Percentiles rank a stretch among this genome's conserved stretches.
phyloP scores from a whole-genome alignment of 2,113 vertebrate genomes.

The Ceratotherium simum region DNA sequence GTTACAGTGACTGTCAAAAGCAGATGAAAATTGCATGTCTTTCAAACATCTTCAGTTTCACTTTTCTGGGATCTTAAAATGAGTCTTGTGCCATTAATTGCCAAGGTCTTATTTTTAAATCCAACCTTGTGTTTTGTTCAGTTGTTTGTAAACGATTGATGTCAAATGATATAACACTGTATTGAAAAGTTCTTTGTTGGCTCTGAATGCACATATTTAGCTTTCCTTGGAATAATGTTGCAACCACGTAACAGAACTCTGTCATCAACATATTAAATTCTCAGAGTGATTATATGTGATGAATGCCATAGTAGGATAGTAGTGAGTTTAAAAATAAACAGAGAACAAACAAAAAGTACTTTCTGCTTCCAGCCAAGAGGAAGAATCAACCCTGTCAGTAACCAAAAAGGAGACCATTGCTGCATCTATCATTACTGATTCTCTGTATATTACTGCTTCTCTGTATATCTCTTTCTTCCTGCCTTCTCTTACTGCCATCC shows the following conservation, averaged over 20 bases:
- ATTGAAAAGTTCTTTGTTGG: neutral
- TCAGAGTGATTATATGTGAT: neutral
- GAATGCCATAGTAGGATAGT: neutral
- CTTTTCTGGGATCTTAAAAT: slow-evolving; percentile 10
- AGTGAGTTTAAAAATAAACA: neutral
- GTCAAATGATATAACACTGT: neutral
- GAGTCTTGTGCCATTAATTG: neutral
- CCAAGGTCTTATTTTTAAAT: neutral
- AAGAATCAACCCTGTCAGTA: neutral
- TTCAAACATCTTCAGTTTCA: neutral
- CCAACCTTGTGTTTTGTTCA: neutral
- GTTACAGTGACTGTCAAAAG: neutral
- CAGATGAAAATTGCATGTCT: neutral
- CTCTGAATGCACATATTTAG: neutral
- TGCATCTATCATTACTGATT: neutral
- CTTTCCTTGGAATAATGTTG: neutral
- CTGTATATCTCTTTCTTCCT: neutral
- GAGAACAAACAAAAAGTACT: neutral
- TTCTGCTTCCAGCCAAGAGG: neutral
- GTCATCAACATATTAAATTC: neutral
- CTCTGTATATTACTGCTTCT: neutral
- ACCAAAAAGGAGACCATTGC: neutral
- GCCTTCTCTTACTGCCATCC: neutral
- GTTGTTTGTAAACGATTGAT: neutral
- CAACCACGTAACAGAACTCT: neutral